phyloP scores from a whole-genome alignment of 1,140 invertebrate genomes.

The Panulirus ornatus region DNA sequence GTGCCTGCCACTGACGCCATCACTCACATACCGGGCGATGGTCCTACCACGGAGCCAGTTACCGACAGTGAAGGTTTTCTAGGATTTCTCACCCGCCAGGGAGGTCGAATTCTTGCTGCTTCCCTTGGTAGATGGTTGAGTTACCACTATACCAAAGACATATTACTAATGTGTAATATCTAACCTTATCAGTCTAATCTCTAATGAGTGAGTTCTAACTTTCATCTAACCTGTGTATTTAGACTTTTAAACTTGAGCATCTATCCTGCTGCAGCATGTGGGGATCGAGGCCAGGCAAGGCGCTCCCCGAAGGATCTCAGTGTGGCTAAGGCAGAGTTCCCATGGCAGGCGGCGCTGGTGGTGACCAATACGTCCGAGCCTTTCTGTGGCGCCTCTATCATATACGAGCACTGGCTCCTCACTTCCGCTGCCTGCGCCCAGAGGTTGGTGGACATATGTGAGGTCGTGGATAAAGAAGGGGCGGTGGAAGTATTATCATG shows the following conservation, averaged over 20 bases:
- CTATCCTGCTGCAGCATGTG: slow-evolving; percentile 21
- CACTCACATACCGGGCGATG: too few species aligned
- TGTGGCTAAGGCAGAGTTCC: neutral
- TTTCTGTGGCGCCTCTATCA: slow-evolving; percentile 42
- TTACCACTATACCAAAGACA: neutral
- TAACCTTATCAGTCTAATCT: neutral
- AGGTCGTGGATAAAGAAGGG: too few species aligned
- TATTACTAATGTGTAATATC: neutral
- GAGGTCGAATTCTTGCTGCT: too few species aligned
- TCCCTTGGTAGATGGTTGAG: too few species aligned
- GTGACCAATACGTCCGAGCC: neutral
- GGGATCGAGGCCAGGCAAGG: neutral
- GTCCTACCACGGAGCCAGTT: too few species aligned
- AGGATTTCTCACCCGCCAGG: too few species aligned
- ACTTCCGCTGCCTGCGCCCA: slow-evolving; percentile 42
- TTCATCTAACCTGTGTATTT: neutral
- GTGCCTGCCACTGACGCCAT: too few species aligned
- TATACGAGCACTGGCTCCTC: slow-evolving; percentile 26
- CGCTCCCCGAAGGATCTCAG: neutral
- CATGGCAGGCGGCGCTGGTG: slow-evolving; percentile 37
- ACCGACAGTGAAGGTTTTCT: too few species aligned
- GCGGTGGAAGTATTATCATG: neutral
- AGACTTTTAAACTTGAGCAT: neutral
- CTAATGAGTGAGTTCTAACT: neutral
- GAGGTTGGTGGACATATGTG: slow-evolving; percentile 5